Conservation (phyloP, 2,797 vertebrate genomes). For the Cyclopterus lumpus region DNA sequence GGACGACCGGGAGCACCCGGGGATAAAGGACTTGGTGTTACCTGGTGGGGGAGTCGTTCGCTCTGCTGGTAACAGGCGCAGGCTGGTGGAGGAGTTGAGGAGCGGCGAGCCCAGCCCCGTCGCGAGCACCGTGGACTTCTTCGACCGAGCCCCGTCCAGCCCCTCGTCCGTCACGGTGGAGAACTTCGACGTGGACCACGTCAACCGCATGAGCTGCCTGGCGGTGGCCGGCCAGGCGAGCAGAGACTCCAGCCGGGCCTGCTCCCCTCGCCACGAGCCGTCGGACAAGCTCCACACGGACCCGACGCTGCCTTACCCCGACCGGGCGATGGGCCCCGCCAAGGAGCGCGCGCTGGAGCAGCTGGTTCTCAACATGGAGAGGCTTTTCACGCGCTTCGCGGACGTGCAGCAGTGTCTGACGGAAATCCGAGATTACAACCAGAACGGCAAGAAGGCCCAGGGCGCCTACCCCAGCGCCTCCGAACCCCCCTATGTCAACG, state of each 20-base stretch:
- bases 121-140: slow-evolving; percentile 83
- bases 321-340: slow-evolving; percentile 7
- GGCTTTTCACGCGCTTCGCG: slow-evolving; percentile 83
- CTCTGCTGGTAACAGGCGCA: slow-evolving; percentile 80
- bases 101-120: slow-evolving; percentile 84
- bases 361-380: slow-evolving; percentile 84
- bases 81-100: slow-evolving; percentile 88
- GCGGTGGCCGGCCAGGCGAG: slow-evolving; percentile 71
- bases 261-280: slow-evolving; percentile 77
- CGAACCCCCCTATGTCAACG: slow-evolving; percentile 88
- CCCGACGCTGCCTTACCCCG: slow-evolving; percentile 59
- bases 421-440: slow-evolving; percentile 86
- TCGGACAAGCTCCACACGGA: slow-evolving; percentile 62
- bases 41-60: slow-evolving; percentile 79
- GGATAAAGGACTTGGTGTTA: slow-evolving; percentile 85
- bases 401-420: slow-evolving; percentile 87
- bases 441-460: slow-evolving; percentile 81
- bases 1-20: slow-evolving; percentile 70
- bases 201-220: slow-evolving; percentile 67
- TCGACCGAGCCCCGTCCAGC: slow-evolving; percentile 79
- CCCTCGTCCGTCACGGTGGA: slow-evolving; percentile 79
- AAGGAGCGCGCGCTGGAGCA: slow-evolving; percentile 66
- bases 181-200: slow-evolving; percentile 79
- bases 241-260: slow-evolving; percentile 81
- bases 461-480: slow-evolving; percentile 83